Conservation (phyloP, 2,888 invertebrate genomes). For the Callimorpha dominula region DNA sequence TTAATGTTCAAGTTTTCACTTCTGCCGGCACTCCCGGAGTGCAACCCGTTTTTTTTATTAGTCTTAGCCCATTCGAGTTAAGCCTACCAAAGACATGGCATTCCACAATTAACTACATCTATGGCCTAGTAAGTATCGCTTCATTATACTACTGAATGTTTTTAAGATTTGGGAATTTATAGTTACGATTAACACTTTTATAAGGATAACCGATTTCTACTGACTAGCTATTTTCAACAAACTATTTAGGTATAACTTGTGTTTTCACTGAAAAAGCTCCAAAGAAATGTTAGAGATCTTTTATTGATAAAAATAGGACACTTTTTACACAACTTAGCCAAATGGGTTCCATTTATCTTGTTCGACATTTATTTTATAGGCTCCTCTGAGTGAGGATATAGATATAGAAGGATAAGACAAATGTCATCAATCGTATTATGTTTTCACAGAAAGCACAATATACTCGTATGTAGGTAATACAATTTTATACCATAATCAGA, state of each 20-base stretch:
- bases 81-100: not conserved
- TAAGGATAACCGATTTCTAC: not conserved
- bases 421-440: not conserved
- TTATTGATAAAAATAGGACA: not conserved
- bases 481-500: not conserved
- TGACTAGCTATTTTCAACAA: not conserved
- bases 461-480: not conserved
- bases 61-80: too few relatives aligned
- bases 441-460: not conserved
- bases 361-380: not conserved
- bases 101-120: not conserved
- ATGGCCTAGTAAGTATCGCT: too few relatives aligned
- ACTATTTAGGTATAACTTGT: not conserved
- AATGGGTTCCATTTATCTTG: constrained; percentile 1
- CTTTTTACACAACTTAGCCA: not conserved
- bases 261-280: not conserved
- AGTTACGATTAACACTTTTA: not conserved
- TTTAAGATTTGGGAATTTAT: too few relatives aligned
- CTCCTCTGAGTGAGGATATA: not conserved
- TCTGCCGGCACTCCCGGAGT: too few relatives aligned
- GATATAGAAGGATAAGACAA: not conserved
- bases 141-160: too few relatives aligned
- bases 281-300: not conserved
- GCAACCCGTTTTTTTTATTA: too few relatives aligned
- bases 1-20: too few relatives aligned